A percentile compares a stretch with the other conserved stretches of the same genome.
phyloP scores from a whole-genome alignment of 1,140 invertebrate genomes.

The Orius insidiosus region DNA sequence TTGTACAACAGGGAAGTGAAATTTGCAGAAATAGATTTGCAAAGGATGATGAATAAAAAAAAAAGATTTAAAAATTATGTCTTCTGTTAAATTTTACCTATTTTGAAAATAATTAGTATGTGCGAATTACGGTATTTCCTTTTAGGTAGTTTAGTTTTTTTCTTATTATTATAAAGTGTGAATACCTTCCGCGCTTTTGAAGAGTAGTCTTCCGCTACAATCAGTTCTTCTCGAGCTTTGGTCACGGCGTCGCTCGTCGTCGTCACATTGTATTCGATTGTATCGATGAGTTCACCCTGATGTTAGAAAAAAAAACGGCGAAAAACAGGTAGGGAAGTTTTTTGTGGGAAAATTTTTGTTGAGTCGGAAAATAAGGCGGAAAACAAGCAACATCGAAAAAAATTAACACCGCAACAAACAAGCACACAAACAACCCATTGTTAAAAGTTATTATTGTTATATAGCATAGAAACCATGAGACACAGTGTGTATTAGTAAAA shows the following conservation, averaged over 20 bases:
- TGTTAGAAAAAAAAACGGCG: conserved; percentile 16
- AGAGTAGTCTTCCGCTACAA: conserved; percentile 63
- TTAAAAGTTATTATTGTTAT: conserved; percentile 4
- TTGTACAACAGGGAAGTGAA: too few relatives aligned
- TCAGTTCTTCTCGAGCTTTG: conserved; percentile 56
- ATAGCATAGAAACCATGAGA: conserved; percentile 16
- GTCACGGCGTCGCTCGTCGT: conserved; percentile 63
- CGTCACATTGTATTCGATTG: conserved; percentile 80
- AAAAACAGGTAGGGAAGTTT: background rate
- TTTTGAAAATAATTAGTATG: too few relatives aligned
- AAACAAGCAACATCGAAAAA: conserved; percentile 8
- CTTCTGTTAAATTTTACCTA: background rate
- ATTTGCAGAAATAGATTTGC: background rate
- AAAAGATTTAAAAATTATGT: background rate
- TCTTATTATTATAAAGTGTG: conserved; percentile 8
- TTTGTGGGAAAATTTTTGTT: conserved; percentile 16
- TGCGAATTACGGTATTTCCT: too few relatives aligned
- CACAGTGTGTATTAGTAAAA: conserved; percentile 1
- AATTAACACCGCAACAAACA: conserved; percentile 11
- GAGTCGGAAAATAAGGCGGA: conserved; percentile 7
- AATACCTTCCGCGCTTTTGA: conserved; percentile 80
- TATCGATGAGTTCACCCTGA: conserved; percentile 80
- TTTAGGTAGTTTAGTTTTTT: too few relatives aligned
- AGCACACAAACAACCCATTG: conserved; percentile 13
- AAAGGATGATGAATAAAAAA: background rate